Evolutionary conservation across 2,797 vertebrate species (phyloP), one percentile per base, ranked within the genome.

Genomic region (Staurois parvus): DNA sequence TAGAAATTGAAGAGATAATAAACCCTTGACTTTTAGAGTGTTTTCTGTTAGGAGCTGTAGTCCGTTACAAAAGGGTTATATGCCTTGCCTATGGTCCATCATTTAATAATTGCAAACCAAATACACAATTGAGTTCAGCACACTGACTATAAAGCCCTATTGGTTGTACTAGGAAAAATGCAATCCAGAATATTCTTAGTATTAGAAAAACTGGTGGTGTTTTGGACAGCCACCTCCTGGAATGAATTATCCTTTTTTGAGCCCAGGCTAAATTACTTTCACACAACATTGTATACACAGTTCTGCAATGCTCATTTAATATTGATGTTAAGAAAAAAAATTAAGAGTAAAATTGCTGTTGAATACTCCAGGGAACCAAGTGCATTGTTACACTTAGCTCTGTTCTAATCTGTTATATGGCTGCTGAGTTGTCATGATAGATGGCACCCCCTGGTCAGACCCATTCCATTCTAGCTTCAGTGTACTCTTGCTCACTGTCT

Each of bases 251-350:
- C 67, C 24, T n/a, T 79, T n/a, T 37, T 52, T 52, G 34, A 45
- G 34, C 30, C 75, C 80, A 85, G 68, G 84, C 84, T 80, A 73
- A 84, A 52, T 48, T 68, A 30, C 48, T 7, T 56, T 75, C 37
- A 37, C 37, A n/a, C 24, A 59, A 19, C 70, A 68, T n/a, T 19
- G n/a, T 72, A 5, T 81, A 67, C 45, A 29, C 37, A 48, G n/a
- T 34, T 17, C 32, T 17, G 32, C 76, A 78, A 34, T 15, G 4
- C 21, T 19, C 13, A 13, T 32, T 24, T n/a, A 32, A 59, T 9
- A 59, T 24, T 59, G 52, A 21, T 59, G 21, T n/a, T 59, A 56
- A 70, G 32, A 29, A 37, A 37, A 9, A 37, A 37, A 7, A 37
- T 37, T 37, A 37, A 37, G 8, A 7, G 9, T 37, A 37, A 10